Evolutionary conservation across 1,140 invertebrate species (phyloP).

Genomic region (Aradophagus sp.): DNA sequence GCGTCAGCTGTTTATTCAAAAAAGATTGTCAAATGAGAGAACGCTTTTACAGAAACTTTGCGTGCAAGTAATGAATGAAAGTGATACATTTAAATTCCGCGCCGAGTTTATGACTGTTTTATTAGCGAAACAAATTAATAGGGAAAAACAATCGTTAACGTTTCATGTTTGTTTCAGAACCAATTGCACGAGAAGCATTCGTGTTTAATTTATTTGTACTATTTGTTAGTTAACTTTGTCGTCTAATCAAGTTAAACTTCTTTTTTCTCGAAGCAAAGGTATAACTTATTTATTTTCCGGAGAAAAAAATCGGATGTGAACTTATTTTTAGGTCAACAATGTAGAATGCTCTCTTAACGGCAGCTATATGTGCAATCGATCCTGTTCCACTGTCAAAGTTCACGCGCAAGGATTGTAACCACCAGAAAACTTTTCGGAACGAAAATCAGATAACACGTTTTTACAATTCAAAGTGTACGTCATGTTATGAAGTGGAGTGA

Average conservation of each 20-base stretch:
- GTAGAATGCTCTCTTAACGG: slow-evolving; percentile 31
- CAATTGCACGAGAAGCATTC: not conserved
- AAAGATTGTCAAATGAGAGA: slow-evolving; percentile 23
- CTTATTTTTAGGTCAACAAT: slow-evolving; percentile 35
- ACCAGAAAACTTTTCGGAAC: slow-evolving; percentile 21
- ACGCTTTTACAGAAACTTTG: slow-evolving; percentile 22
- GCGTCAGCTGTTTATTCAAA: slow-evolving; percentile 17
- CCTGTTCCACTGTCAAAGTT: slow-evolving; percentile 37
- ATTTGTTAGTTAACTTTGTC: no score
- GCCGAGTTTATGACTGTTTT: slow-evolving; percentile 5
- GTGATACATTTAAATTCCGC: slow-evolving; percentile 22
- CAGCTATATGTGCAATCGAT: slow-evolving; percentile 35
- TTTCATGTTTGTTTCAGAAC: not conserved
- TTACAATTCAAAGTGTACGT: slow-evolving; percentile 31
- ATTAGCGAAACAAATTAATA: not conserved
- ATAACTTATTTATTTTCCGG: no score
- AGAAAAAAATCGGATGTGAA: no score
- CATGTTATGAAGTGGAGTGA: no score
- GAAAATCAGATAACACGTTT: slow-evolving; percentile 39
- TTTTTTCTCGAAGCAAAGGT: no score
- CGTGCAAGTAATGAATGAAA: slow-evolving; percentile 15
- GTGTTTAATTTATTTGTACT: no score
- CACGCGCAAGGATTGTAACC: slow-evolving; percentile 39
- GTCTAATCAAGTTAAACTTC: no score
- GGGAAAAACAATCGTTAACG: not conserved